Evolutionary conservation across 2,113 vertebrate species (phyloP).

Genomic region (Xiphophorus hellerii): DNA sequence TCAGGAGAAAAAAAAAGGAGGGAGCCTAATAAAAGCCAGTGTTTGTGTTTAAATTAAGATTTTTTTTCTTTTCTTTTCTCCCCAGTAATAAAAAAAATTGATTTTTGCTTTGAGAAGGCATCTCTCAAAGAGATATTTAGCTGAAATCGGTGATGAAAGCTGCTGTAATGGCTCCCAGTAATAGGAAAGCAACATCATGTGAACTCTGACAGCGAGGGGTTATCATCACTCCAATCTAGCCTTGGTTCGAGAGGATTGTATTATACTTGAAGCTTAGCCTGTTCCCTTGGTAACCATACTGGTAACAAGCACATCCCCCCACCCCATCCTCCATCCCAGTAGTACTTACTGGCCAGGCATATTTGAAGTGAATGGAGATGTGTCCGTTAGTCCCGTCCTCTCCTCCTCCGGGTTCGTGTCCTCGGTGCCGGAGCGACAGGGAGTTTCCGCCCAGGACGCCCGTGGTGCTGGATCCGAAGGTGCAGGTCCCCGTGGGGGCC

Average conservation of each 20-base stretch:
- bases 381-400: slow-evolving; percentile 68
- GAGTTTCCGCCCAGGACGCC: slow-evolving; percentile 81
- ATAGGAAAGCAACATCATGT: slow-evolving; percentile 15
- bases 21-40: background rate
- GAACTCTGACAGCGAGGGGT: slow-evolving; percentile 35
- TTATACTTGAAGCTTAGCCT: slow-evolving; percentile 62
- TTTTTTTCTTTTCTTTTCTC: background rate
- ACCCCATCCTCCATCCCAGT: slow-evolving; percentile 3
- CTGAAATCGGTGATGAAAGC: background rate
- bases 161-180: background rate
- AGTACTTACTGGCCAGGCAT: slow-evolving; percentile 85
- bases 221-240: slow-evolving; percentile 63
- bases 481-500: slow-evolving; percentile 73
- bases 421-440: slow-evolving; percentile 65
- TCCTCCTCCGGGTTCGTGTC: slow-evolving; percentile 47
- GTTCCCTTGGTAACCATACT: slow-evolving; percentile 67
- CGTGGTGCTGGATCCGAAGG: slow-evolving; percentile 77
- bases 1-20: background rate
- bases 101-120: background rate
- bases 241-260: slow-evolving; percentile 58
- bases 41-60: background rate
- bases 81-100: background rate
- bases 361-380: slow-evolving; percentile 82
- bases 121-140: background rate
- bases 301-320: slow-evolving; percentile 53